Conservation (phyloP, 2,888 invertebrate genomes). For the Tenodera sinensis region DNA sequence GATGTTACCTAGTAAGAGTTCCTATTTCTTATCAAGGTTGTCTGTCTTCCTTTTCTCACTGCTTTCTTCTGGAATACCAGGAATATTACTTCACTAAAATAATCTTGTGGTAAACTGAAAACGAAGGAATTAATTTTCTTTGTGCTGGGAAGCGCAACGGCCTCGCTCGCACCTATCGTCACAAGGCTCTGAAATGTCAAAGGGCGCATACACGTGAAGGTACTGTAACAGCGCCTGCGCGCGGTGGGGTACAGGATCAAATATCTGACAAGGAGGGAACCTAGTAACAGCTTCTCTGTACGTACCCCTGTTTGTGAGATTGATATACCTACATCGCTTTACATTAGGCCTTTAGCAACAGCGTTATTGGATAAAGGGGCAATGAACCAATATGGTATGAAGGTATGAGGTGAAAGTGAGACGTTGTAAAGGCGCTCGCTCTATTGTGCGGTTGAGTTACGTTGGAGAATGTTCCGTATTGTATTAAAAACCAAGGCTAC, state of each 20-base stretch:
- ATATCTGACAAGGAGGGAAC: background rate
- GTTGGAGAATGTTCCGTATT: too few species aligned
- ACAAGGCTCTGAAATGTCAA: background rate
- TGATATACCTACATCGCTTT: background rate
- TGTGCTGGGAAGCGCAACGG: background rate
- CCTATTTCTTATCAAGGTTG: background rate
- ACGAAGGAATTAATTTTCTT: background rate
- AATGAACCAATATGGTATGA: too few species aligned
- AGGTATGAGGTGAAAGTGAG: too few species aligned
- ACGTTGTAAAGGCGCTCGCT: too few species aligned
- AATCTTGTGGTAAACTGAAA: background rate
- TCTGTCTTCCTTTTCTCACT: background rate
- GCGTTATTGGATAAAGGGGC: too few species aligned
- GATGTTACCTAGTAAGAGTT: background rate
- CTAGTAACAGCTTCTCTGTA: background rate
- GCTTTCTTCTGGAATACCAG: background rate
- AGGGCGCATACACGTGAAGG: background rate
- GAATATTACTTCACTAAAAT: background rate
- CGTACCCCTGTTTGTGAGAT: background rate
- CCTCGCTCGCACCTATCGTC: background rate
- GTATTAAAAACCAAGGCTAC: too few species aligned
- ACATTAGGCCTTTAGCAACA: background rate
- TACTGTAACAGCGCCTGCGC: background rate
- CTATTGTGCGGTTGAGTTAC: too few species aligned
- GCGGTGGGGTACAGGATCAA: background rate